Evolutionary conservation across 1,140 invertebrate species (phyloP), one percentile per base, ranked within the genome.

Genomic region (Paraescarpia echinospica): DNA sequence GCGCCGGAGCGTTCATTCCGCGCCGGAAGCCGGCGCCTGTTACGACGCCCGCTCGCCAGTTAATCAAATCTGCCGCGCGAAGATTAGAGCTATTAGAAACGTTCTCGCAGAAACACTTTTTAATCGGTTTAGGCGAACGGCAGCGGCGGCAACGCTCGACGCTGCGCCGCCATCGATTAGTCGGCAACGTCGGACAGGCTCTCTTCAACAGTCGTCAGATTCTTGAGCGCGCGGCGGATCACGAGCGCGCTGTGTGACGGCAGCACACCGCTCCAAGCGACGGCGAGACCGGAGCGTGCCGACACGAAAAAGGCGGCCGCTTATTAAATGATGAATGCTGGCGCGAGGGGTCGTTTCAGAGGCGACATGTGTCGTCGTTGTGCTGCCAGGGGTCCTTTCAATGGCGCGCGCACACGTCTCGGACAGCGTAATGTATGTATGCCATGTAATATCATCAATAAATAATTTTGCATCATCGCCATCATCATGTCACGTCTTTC

Each of bases 31-130:
- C 59, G 59, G 59, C 59, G 59, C 59, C 59, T 77, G 59, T 77
- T 77, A 77, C 59, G 59, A 77, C 59, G 59, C 59, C 22, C 59
- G 59, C 59, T 12, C 59, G 59, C 59, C 59, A 77, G 59, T 77
- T 77, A 77, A 77, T 77, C 59, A 77, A 77, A 77, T 77, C 59
- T 77, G 59, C 18, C 59, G 59, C 59, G 59, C 59, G 59, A 77
- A 77, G 59, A 77, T 77, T 77, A 77, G 59, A 77, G 59, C 59
- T 77, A 77, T 77, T 77, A 77, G 59, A 77, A 77, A 77, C 59
- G 59, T 77, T 77, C 59, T 77, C 59, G 59, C 59, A 77, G 59
- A 77, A 77, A 77, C 59, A 77, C 59, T 77, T 77, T 77, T 77
- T 77, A 77, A 77, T 77, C 59, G 59, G 59, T 77, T 77, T 77